phyloP scores from a whole-genome alignment of 2,113 vertebrate species.

The Butastur rufipennis region DNA sequence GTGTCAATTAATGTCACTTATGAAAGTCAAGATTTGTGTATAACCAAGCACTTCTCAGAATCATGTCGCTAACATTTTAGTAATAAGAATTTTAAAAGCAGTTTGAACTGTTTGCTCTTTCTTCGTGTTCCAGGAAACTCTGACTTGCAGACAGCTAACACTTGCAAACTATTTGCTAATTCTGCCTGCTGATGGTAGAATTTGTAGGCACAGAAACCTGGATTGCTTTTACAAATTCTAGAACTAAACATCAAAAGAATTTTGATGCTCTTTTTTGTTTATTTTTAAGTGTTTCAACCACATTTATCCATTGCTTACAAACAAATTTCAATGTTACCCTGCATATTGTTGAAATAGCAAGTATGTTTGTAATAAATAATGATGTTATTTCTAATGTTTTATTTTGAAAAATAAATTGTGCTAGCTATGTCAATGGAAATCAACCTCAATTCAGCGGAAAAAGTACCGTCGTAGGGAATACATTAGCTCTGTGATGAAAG shows the following conservation, averaged over 20 bases:
- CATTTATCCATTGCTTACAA: not conserved
- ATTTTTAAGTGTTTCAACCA: not conserved
- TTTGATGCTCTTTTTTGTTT: not conserved
- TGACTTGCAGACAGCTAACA: not conserved
- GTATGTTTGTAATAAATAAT: not conserved
- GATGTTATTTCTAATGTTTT: not conserved
- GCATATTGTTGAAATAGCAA: not conserved
- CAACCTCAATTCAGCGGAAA: not conserved
- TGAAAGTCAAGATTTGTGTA: not conserved
- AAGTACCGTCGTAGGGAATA: not conserved
- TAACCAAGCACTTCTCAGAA: not conserved
- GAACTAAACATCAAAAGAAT: not conserved
- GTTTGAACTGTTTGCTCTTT: not conserved
- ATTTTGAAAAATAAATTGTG: not conserved
- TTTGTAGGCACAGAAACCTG: not conserved
- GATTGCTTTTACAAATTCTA: not conserved
- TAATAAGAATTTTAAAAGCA: not conserved
- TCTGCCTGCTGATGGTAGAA: not conserved
- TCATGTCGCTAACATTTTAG: not conserved
- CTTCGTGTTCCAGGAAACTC: not conserved
- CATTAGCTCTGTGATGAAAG: not conserved
- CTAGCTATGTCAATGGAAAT: not conserved
- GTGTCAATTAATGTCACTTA: not conserved
- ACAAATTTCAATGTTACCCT: not conserved
- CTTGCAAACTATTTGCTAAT: not conserved